A percentile compares a stretch with the other conserved stretches of the same genome.
Conservation (phyloP, 2,797 vertebrate species). For the Enteromius mattozi region DNA sequence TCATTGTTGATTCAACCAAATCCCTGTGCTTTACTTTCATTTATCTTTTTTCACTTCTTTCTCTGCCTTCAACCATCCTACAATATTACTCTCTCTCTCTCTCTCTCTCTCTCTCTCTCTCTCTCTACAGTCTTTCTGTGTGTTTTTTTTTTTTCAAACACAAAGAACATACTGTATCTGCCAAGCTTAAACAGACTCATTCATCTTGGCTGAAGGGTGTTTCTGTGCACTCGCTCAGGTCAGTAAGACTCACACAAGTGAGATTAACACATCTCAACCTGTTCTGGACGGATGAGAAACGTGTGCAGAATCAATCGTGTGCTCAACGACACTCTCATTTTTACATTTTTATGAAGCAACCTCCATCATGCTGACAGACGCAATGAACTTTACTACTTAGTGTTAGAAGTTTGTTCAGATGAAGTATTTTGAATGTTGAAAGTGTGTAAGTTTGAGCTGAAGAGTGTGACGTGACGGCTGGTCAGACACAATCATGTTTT, state of each 20-base stretch:
- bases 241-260: constrained; percentile 5
- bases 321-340: not conserved
- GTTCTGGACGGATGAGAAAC: not conserved
- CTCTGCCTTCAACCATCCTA: not conserved
- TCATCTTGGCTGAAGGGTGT: constrained; percentile 68
- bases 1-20: constrained; percentile 21
- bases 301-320: not conserved
- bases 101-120: constrained; percentile 16
- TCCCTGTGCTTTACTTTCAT: constrained; percentile 18
- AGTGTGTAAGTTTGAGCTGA: not conserved
- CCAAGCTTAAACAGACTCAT: constrained; percentile 74
- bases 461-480: not conserved
- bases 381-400: not conserved
- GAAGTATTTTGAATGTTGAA: not conserved
- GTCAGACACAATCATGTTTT: not conserved
- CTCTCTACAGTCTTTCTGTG: constrained; percentile 37
- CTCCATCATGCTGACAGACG: not conserved
- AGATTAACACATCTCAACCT: constrained; percentile 63
- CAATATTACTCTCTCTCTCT: constrained; percentile 25
- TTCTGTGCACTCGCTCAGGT: constrained; percentile 53
- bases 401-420: not conserved
- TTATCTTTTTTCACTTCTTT: constrained; percentile 1
- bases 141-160: constrained; percentile 66
- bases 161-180: constrained; percentile 80
- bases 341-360: not conserved